Evolutionary conservation across 2,113 vertebrate species (phyloP), one percentile per base, ranked within the genome.

Genomic region (Tylochromis polylepis): DNA sequence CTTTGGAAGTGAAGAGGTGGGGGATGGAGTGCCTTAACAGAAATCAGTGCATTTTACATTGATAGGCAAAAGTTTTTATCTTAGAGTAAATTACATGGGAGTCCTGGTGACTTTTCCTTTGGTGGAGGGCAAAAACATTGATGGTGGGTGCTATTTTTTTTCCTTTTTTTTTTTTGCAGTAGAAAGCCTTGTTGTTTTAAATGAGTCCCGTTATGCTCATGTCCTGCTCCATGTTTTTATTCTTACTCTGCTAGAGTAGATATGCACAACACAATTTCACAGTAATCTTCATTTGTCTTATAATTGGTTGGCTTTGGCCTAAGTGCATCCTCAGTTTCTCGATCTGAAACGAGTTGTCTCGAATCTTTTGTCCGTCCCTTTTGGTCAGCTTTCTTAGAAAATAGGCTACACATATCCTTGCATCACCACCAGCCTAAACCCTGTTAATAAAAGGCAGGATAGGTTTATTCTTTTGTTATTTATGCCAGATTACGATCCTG

Each of bases 361-460:
- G 14, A 24, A 46, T 43, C 34, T 16, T 24, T 27, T 0, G 2
- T 46, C 22, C 3, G 8, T 27, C 41, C 38, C 14, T 72, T 46
- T 72, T 70, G 65, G 1, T 41, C 43, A 27, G 16, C 65, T 70
- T 27, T 70, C n/a, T 70, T 70, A 16, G 2, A 65, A 65, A 65
- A 65, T 0, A 38, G 6, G 2, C 34, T 11, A 38, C 11, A 3
- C 0, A 0, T 41, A 67, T 22, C 8, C 36, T 41, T 41, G 15
- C 3, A 22, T 43, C n/a, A 70, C 0, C 65, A 41, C 24, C 36
- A 70, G n/a, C 38, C 65, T 43, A 24, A 43, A 70, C 0, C 65
- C 8, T 43, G 65, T 70, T 43, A 9, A 43, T 24, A 46, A 43
- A 46, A 43, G 8, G 38, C 8, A 43, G 38, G 0, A 70, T 70